phyloP scores from a whole-genome alignment of 23 tunicate species.

The Botrylloides violaceus region DNA sequence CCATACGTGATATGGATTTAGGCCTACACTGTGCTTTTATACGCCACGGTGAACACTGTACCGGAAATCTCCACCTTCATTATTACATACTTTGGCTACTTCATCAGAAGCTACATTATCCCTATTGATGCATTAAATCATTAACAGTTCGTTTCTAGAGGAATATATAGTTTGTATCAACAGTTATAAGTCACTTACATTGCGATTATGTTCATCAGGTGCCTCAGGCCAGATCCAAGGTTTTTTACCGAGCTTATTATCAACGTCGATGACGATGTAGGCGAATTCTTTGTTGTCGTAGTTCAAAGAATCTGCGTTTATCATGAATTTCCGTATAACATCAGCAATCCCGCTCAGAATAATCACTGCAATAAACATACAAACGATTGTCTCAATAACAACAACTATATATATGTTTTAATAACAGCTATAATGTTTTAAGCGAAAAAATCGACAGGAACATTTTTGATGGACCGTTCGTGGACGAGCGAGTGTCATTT shows the following conservation, averaged over 20 bases:
- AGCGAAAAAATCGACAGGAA: too few relatives aligned
- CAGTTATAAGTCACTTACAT: background rate
- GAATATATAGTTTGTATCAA: background rate
- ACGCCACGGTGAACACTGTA: too few relatives aligned
- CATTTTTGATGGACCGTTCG: too few relatives aligned
- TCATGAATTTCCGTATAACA: conserved; percentile 33
- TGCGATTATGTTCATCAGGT: background rate
- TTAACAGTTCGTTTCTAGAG: background rate
- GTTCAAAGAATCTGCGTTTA: conserved; percentile 24
- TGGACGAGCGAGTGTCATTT: too few relatives aligned
- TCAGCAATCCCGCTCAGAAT: conserved; percentile 39
- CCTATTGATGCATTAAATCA: background rate
- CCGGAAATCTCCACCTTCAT: too few relatives aligned
- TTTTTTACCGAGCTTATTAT: conserved; percentile 49
- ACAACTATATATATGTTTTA: too few relatives aligned
- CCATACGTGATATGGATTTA: too few relatives aligned
- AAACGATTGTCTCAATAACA: too few relatives aligned
- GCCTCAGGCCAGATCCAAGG: conserved; percentile 55
- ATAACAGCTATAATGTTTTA: too few relatives aligned
- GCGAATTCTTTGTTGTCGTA: conserved; percentile 29
- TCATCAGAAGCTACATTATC: too few relatives aligned
- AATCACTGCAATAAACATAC: conserved; percentile 22
- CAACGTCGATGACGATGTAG: conserved; percentile 67
- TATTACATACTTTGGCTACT: too few relatives aligned
- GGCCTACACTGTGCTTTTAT: too few relatives aligned